A percentile compares a stretch with the other conserved stretches of the same genome.
These are phyloP conservation scores for Aythya fuligula DNA, from an alignment of 2,797 vertebrate genomes.

Conservation along the genomic window DNA sequence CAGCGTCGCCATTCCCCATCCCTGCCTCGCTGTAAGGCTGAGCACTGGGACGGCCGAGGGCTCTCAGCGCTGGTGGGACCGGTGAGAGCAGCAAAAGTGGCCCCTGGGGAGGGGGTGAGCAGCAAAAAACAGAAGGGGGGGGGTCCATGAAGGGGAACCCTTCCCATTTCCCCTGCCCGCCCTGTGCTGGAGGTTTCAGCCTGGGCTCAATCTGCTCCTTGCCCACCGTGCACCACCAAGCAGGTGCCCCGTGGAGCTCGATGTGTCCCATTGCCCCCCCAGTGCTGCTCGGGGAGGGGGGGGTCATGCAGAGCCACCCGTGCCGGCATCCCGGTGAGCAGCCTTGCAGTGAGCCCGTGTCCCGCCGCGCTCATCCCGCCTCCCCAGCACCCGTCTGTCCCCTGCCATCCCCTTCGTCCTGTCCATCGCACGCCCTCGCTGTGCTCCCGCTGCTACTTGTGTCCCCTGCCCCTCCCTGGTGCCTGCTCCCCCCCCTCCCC, in stretches of 20 bases:
- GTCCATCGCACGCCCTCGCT: background rate
- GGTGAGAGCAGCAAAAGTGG: too few species aligned
- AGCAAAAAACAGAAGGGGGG: background rate
- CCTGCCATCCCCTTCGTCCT: background rate
- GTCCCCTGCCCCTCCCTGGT: background rate
- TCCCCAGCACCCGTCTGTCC: background rate
- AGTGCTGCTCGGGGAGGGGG: too few species aligned
- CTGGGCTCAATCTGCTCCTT: too few species aligned
- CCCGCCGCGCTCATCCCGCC: background rate
- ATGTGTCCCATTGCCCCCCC: too few species aligned
- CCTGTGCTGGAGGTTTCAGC: too few species aligned
- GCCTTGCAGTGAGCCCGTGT: conserved; percentile 48
- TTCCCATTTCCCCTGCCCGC: background rate
- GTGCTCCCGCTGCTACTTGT: background rate
- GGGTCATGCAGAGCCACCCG: too few species aligned
- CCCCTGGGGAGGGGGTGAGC: background rate
- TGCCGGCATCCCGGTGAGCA: background rate
- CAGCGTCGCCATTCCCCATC: background rate
- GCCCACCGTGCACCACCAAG: too few species aligned
- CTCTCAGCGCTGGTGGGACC: background rate
- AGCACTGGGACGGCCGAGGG: background rate
- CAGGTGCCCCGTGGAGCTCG: too few species aligned
- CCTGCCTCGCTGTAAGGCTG: conserved; percentile 42
- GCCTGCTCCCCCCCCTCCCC: background rate
- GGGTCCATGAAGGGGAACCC: background rate